A percentile compares a stretch with the other conserved stretches of the same genome.
phyloP scores from a whole-genome alignment of 2,113 vertebrate genomes.

The Melospiza melodia region DNA sequence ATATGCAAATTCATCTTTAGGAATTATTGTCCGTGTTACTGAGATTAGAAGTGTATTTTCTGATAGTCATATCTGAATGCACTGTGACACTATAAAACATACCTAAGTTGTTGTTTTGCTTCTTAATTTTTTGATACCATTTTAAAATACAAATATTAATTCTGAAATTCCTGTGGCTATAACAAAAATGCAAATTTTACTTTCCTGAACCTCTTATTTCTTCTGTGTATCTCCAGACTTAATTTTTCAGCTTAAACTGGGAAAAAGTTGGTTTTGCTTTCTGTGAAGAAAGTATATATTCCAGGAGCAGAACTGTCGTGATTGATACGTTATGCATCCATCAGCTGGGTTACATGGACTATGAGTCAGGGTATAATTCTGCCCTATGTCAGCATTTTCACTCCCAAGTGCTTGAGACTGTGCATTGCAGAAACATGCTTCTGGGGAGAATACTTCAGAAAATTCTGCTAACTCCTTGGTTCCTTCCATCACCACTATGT shows the following conservation, averaged over 20 bases:
- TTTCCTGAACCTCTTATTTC: not conserved
- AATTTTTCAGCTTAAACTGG: constrained; percentile 17
- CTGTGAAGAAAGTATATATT: constrained; percentile 34
- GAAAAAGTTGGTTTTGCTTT: not conserved
- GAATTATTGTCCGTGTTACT: not conserved
- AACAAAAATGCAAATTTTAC: not conserved
- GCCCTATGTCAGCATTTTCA: constrained; percentile 44
- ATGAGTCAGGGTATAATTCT: constrained; percentile 69
- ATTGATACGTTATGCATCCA: constrained; percentile 55
- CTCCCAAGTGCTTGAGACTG: constrained; percentile 26
- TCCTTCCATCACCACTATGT: constrained; percentile 71
- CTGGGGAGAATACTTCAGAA: constrained; percentile 68
- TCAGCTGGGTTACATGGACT: constrained; percentile 54
- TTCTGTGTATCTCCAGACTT: not conserved
- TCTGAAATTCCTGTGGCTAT: not conserved
- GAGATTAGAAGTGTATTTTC: not conserved
- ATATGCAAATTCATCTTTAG: not conserved
- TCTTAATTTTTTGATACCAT: not conserved
- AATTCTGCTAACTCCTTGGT: constrained; percentile 68
- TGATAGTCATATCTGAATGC: not conserved
- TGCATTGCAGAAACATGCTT: constrained; percentile 58
- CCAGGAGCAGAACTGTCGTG: constrained; percentile 52
- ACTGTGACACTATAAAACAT: not conserved
- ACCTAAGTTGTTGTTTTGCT: not conserved
- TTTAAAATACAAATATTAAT: not conserved